Percentiles rank a stretch among this genome's conserved stretches.
Conservation (phyloP, 2,797 vertebrate species). For the Amniataba percoides region DNA sequence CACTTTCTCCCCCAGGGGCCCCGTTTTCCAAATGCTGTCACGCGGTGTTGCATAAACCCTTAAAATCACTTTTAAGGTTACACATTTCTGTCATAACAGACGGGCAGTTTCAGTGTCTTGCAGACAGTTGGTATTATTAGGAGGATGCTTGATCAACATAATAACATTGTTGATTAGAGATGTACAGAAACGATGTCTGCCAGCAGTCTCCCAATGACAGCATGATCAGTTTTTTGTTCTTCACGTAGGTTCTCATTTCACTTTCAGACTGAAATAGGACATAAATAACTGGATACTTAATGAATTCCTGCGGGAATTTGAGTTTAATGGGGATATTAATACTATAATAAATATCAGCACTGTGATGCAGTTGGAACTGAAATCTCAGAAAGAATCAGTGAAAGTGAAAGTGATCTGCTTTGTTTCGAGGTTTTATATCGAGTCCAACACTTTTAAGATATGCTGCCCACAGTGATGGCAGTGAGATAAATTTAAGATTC, state of each 20-base stretch:
- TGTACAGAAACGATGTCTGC: not conserved
- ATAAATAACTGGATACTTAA: not conserved
- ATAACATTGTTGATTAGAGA: slow-evolving; percentile 5
- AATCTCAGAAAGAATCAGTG: no score
- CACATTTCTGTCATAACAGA: slow-evolving; percentile 1
- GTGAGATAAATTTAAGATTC: not conserved
- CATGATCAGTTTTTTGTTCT: slow-evolving; percentile 11
- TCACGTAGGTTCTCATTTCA: not conserved
- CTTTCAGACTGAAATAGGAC: not conserved
- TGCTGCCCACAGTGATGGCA: not conserved
- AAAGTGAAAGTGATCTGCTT: no score
- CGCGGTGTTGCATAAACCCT: slow-evolving; percentile 31
- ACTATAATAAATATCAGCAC: not conserved
- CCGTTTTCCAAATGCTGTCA: slow-evolving; percentile 42
- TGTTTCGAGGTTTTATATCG: not conserved
- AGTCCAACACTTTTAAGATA: not conserved
- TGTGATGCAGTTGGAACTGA: no score
- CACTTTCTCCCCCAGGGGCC: not conserved
- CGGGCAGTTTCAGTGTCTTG: slow-evolving; percentile 32
- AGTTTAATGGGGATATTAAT: not conserved
- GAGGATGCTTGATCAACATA: slow-evolving; percentile 1
- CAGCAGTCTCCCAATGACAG: slow-evolving; percentile 12
- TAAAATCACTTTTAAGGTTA: slow-evolving; percentile 26
- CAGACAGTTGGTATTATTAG: not conserved
- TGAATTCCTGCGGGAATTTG: not conserved